phyloP scores from a whole-genome alignment of 2,888 invertebrate genomes.

The Cephus pulcher region DNA sequence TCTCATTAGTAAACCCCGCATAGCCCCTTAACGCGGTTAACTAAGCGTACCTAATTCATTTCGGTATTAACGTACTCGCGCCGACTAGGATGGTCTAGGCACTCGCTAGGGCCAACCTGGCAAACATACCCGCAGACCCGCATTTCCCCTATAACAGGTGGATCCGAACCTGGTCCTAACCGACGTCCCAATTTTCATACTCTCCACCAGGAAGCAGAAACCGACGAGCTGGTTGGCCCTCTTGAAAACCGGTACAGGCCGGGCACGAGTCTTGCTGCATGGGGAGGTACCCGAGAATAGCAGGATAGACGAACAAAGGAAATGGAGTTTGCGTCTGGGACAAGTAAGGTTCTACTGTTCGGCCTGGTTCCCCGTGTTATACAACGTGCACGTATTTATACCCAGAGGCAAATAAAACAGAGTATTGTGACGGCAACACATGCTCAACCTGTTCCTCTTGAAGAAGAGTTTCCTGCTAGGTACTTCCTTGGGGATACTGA shows the following conservation, averaged over 20 bases:
- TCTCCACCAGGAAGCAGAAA: neutral
- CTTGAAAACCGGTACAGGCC: neutral
- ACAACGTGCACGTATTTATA: neutral
- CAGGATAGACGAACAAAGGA: neutral
- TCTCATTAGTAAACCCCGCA: neutral
- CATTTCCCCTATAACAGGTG: neutral
- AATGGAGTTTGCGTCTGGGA: neutral
- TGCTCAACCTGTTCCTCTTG: neutral
- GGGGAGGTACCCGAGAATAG: neutral
- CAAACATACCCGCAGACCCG: neutral
- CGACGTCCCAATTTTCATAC: neutral
- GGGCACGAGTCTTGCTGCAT: neutral
- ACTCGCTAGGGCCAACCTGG: neutral
- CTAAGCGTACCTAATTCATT: slow-evolving; percentile 31
- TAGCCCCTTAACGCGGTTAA: slow-evolving; percentile 32
- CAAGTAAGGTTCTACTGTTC: neutral
- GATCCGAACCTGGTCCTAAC: neutral
- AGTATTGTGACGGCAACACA: neutral
- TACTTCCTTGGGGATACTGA: neutral
- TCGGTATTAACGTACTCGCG: slow-evolving; percentile 11
- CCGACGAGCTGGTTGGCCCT: neutral
- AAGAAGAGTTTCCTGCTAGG: neutral
- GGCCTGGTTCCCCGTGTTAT: neutral
- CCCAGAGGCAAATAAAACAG: neutral
- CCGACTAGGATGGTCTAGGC: neutral